Base-by-base conservation (phyloP, 2,888 invertebrate species). In the Glyphotaelius pellucidus region DNA sequence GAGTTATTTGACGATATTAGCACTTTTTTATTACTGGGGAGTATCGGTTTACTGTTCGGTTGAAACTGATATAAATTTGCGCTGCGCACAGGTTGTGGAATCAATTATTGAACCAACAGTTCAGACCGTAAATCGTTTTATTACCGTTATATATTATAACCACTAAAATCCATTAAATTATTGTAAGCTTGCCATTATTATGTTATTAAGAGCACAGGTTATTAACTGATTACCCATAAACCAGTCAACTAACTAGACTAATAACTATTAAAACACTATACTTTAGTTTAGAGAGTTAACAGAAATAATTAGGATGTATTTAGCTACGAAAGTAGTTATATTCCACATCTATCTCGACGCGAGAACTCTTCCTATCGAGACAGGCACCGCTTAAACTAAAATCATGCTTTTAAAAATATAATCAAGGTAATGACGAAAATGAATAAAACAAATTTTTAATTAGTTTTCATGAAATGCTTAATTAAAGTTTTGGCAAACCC, bases 1-100 rank as follows among this genome's bases (percentile, higher is more conserved):
- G 67, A 67, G 67, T 67, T 67, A 67, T 67, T 67, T 67, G 67
- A 67, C 67, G 67, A 67, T 67, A 67, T 67, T 67, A n/a, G 67
- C 25, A 25, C 25, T 25, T 9, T 25, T 67, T 67, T 67, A 67
- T 67, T 67, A 25, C 67, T 9, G 67, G 25, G 67, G 67, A 25
- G n/a, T 67, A 67, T 67, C n/a, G 67, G 67, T 67, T 67, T 67
- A 67, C 67, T 67, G 25, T 67, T 67, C 25, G 67, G 67, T 67
- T 67, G 67, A 67, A 67, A 67, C 52, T 67, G 52, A 67, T 67
- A 67, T 25, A 67, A 19, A 67, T 67, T 67, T 25, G 19, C 4
- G 52, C 52, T 67, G 25, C 52, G 25, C 52, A 25, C 67, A 25
- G 67, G 25, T 67, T 67, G 67, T 67, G 25, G 67, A 67, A 67